These are phyloP conservation scores for Nysson spinosus DNA, from an alignment of 2,888 invertebrate genomes.

Conservation along the genomic window DNA sequence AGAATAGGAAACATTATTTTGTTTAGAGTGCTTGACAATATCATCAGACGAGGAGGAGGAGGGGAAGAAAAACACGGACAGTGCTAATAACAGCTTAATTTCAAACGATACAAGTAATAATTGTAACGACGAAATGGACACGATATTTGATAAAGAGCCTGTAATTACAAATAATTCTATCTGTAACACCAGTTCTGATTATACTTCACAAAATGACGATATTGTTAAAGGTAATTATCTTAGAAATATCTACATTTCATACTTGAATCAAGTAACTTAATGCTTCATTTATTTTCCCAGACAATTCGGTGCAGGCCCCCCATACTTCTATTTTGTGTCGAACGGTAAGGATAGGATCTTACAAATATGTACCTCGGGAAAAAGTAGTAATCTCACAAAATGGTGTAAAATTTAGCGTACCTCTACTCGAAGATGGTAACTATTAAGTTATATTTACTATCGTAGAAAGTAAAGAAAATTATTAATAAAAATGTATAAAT, in stretches of 20 bases:
- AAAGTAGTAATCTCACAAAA: conserved; percentile 80
- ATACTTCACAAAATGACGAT: conserved; percentile 35
- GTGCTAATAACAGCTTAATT: conserved; percentile 36
- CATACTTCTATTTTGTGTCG: conserved; percentile 84
- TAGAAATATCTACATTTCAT: too few relatives aligned
- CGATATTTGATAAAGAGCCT: conserved; percentile 75
- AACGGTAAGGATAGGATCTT: conserved; percentile 90
- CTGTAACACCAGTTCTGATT: conserved; percentile 39
- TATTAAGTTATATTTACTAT: conserved; percentile 1
- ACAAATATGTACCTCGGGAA: conserved; percentile 87
- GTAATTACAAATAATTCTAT: conserved; percentile 70
- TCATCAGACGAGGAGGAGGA: conserved; percentile 78
- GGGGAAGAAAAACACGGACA: conserved; percentile 43
- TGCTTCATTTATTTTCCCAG: too few relatives aligned
- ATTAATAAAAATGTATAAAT: background rate
- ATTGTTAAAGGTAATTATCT: conserved; percentile 40
- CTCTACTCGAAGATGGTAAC: conserved; percentile 76
- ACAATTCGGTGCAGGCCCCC: conserved; percentile 75
- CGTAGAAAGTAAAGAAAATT: background rate
- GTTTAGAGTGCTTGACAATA: conserved; percentile 75
- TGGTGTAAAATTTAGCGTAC: conserved; percentile 77
- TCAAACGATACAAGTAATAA: conserved; percentile 39
- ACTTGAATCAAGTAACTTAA: too few relatives aligned
- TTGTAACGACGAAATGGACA: conserved; percentile 60
- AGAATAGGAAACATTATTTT: too few relatives aligned